Conservation (phyloP, 2,888 invertebrate genomes). For the Caenorhabditis sinica region DNA sequence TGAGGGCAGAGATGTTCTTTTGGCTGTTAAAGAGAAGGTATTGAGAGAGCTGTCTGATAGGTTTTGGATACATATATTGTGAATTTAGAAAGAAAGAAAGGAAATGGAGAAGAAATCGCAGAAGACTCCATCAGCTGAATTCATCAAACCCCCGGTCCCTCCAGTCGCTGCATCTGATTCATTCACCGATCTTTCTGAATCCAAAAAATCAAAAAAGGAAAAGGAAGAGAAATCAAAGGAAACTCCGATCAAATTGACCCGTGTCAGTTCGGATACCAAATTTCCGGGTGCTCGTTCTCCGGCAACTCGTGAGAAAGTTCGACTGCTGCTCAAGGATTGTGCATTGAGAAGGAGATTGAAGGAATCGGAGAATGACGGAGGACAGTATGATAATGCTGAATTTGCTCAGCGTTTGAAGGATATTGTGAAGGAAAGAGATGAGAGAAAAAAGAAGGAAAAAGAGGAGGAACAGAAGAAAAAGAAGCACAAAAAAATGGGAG, state of each 20-base stretch:
- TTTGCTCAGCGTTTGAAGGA: not conserved
- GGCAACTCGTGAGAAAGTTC: conserved; percentile 23
- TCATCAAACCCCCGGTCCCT: conserved; percentile 17
- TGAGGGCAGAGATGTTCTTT: not conserved
- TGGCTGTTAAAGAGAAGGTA: not conserved
- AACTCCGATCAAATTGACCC: conserved; percentile 18
- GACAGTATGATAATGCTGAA: not conserved
- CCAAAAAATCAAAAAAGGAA: not conserved
- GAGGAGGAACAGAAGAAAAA: not conserved
- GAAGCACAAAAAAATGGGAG: not conserved
- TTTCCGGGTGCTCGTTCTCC: conserved; percentile 38
- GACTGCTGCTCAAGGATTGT: conserved; percentile 14
- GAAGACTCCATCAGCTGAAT: not conserved
- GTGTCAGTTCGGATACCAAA: conserved; percentile 44
- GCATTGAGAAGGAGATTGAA: not conserved
- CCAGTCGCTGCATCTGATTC: not conserved
- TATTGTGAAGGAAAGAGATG: not conserved
- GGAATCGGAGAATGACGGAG: not conserved
- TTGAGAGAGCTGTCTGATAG: no score
- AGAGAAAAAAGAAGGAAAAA: conserved; percentile 6
- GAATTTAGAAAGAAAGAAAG: not conserved
- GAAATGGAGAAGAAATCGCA: not conserved
- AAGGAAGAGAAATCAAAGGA: not conserved
- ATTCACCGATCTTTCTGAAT: not conserved
- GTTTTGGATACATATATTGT: not conserved